Conservation (phyloP, 2,888 invertebrate species). For the Xiphydria camelus region DNA sequence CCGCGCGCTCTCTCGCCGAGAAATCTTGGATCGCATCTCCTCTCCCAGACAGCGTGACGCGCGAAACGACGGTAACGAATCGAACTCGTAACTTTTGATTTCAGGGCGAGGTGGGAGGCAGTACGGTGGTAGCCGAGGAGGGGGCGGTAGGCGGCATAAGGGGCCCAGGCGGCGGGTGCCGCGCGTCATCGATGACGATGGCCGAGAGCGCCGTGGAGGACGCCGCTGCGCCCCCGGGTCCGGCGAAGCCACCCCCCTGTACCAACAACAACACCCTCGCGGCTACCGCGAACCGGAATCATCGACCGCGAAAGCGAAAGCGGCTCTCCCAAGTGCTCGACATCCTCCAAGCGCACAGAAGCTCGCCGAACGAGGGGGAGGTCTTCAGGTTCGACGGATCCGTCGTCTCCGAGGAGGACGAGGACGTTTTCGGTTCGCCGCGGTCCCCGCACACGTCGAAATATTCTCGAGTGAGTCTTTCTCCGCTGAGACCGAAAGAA, state of each 20-base stretch:
- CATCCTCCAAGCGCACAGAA: conserved; percentile 64
- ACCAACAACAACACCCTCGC: conserved; percentile 67
- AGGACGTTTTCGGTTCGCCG: conserved; percentile 51
- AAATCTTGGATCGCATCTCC: background rate
- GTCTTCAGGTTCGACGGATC: conserved; percentile 61
- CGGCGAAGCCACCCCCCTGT: conserved; percentile 57
- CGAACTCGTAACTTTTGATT: conserved; percentile 29
- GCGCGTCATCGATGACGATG: conserved; percentile 69
- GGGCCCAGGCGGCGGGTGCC: conserved; percentile 59
- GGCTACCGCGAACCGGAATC: conserved; percentile 66
- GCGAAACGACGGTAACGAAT: conserved; percentile 8
- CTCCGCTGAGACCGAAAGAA: conserved; percentile 62
- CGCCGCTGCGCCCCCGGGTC: conserved; percentile 63
- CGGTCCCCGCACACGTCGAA: conserved; percentile 60
- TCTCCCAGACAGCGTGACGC: background rate
- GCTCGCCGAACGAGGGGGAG: conserved; percentile 52
- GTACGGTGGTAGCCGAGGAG: conserved; percentile 54
- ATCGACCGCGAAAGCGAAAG: conserved; percentile 73
- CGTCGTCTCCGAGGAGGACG: conserved; percentile 48
- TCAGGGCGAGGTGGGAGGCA: conserved; percentile 53
- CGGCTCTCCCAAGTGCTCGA: conserved; percentile 80
- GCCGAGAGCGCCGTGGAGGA: conserved; percentile 70
- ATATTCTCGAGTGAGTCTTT: conserved; percentile 64
- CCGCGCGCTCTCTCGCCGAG: background rate
- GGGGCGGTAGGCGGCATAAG: conserved; percentile 52